Evolutionary conservation across 2,888 invertebrate species (phyloP), one percentile per base, ranked within the genome.

Genomic region (Melangyna quadrimaculata): DNA sequence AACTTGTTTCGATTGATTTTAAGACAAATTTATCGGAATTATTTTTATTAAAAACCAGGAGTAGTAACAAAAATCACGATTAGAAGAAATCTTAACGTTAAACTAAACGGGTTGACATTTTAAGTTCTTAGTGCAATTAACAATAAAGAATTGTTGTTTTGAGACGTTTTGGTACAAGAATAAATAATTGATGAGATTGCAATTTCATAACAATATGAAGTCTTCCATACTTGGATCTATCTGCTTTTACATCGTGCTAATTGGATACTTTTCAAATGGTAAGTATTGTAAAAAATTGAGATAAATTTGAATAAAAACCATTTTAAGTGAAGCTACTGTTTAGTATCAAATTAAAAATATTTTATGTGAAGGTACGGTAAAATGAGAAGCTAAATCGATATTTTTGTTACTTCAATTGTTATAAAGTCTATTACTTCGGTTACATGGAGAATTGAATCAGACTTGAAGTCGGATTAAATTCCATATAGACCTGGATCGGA

Each of bases 71-170:
- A 43, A 22, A 10, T 27, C 14, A 24, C 45, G 67, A 72, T 61
- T 84, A 84, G 84, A 84, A 80, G 67, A 72, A 22, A 55, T 77
- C 71, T 72, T 69, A 77, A 77, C 84, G 80, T 71, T 71, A 63
- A 75, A 40, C 74, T 75, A 61, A 80, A 72, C 71, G 84, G 84
- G 17, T 71, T 59, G 70, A 70, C 37, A 59, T 59, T 19, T 17
- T 22, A 67, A 79, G 65, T 61, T 61, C 35, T 22, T 43, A 65
- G 17, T 51, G 19, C n/a, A n/a, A n/a, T n/a, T n/a, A n/a, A n/a
- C n/a, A n/a, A n/a, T n/a, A n/a, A n/a, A n/a, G n/a, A n/a, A n/a
- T n/a, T 17, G 7, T 40, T 55, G 0, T 9, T 7, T 57, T 32
- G 6, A 19, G 17, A 17, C 19, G 12, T 0, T 17, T 5, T 5